Base-by-base conservation (phyloP, 2,888 invertebrate species). In the Ochlodes sylvanus region DNA sequence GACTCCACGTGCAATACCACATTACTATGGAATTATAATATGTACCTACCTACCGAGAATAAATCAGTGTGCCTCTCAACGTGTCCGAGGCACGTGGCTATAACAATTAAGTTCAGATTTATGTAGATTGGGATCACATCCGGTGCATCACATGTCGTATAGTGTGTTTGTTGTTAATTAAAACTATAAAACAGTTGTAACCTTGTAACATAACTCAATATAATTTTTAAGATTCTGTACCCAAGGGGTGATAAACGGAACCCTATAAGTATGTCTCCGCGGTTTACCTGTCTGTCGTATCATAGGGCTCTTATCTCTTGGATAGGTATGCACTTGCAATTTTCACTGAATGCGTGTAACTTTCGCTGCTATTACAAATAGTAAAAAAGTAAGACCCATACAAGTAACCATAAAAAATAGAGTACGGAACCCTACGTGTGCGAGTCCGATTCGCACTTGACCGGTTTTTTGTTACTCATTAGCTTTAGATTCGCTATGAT, bases 31-130 rank as follows among this genome's bases (percentile, higher is more conserved):
- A 60, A 58, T 63, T 56, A 65, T 52, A 41, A 66, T 61, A 56
- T 67, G 69, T 71, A 61, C 61, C 57, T 61, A 56, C 64, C 68
- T 71, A 61, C 61, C 57, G 52, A 61, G 65, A 52, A 69, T 66
- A 44, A 70, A 58, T 80, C 82, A 79, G 79, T 76, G 77, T 80
- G 72, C 73, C 66, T 72, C 55, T 72, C 77, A 85, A 85, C 85
- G 85, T 86, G 87, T 73, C 67, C 70, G 54, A 19, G 73, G 78
- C 86, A 88, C 87, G 89, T 89, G 88, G 74, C 75, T 73, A 79
- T 80, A 81, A 74, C 77, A 85, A 87, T 88, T 86, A 89, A 85
- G 82, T 75, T 71, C 75, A 80, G 82, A 83, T 77, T 81, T 81
- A 85, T 81, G 75, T 76, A 76, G 76, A 73, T 78, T 44, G 21